A percentile compares a stretch with the other conserved stretches of the same genome.
Evolutionary conservation across 2,797 vertebrate species (phyloP).

Genomic region (Chaenodraco wilsoni): DNA sequence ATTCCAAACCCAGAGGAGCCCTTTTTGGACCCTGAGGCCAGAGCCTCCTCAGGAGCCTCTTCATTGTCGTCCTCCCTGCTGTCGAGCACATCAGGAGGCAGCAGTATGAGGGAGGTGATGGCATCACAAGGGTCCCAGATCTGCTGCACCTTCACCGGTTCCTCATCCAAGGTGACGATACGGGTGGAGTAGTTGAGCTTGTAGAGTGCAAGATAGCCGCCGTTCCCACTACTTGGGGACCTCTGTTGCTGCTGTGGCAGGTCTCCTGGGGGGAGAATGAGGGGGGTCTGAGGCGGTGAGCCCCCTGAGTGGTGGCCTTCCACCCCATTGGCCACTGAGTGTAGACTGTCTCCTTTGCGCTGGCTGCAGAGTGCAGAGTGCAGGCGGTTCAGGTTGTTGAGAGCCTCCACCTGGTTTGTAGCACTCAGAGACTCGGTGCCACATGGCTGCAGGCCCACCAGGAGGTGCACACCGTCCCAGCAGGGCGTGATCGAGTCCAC

Average conservation of each 20-base stretch:
- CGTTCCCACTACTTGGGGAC: slow-evolving; percentile 83
- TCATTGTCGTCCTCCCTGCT: slow-evolving; percentile 96
- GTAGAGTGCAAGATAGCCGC: slow-evolving; percentile 96
- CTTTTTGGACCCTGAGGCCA: slow-evolving; percentile 85
- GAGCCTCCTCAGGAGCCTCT: slow-evolving; percentile 90
- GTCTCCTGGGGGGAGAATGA: slow-evolving; percentile 83
- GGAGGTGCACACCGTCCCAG: slow-evolving; percentile 95
- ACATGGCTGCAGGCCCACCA: slow-evolving; percentile 93
- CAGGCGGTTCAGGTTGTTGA: slow-evolving; percentile 98
- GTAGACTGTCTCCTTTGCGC: slow-evolving; percentile 88
- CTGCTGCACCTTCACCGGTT: slow-evolving; percentile 96
- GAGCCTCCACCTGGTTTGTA: slow-evolving; percentile 98
- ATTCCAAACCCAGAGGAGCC: slow-evolving; percentile 63
- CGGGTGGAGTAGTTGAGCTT: slow-evolving; percentile 98
- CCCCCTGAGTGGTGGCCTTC: slow-evolving; percentile 86
- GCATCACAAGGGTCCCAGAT: slow-evolving; percentile 96
- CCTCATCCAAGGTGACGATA: slow-evolving; percentile 96
- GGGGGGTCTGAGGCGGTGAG: slow-evolving; percentile 86
- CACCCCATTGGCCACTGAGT: slow-evolving; percentile 83
- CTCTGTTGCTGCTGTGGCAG: slow-evolving; percentile 69
- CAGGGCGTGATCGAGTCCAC: slow-evolving; percentile 98
- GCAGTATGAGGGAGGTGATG: slow-evolving; percentile 95
- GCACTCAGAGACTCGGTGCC: slow-evolving; percentile 92
- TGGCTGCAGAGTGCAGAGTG: slow-evolving; percentile 96
- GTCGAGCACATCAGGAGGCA: slow-evolving; percentile 96